These are phyloP conservation scores for Sebastolobus alascanus DNA, from an alignment of 2,797 vertebrate genomes.

Conservation along the genomic window DNA sequence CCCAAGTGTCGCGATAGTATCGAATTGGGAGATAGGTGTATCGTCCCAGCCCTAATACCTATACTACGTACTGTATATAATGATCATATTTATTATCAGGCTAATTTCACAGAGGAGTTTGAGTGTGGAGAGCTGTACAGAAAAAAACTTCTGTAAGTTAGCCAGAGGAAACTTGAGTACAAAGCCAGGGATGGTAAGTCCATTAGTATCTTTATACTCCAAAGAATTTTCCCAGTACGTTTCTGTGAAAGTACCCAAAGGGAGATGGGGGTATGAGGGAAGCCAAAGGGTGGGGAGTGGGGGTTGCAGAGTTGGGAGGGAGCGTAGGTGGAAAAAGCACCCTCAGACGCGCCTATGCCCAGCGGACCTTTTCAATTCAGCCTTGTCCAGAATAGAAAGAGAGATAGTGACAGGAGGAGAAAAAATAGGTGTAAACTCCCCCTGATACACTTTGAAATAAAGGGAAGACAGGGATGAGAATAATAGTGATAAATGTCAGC, in stretches of 20 bases:
- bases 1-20: too few relatives aligned
- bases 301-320: neutral
- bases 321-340: constrained; percentile 26
- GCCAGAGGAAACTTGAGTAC: neutral
- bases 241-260: constrained; percentile 14
- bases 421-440: constrained; percentile 51
- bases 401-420: constrained; percentile 51
- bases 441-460: constrained; percentile 74
- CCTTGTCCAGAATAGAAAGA: constrained; percentile 56
- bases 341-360: constrained; percentile 39
- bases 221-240: neutral
- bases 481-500: constrained; percentile 79
- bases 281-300: constrained; percentile 2
- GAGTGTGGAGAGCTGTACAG: neutral
- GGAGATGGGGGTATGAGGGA: neutral
- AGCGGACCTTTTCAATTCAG: constrained; percentile 68
- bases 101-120: constrained; percentile 22
- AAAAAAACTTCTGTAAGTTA: neutral
- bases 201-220: constrained; percentile 21
- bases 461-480: constrained; percentile 60
- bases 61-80: neutral
- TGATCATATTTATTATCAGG: constrained; percentile 27
- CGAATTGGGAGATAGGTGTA: too few relatives aligned
- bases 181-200: constrained; percentile 16
- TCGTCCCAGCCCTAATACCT: neutral